Conservation (phyloP, 2,113 vertebrate genomes). For the Sporophila hypoxantha region DNA sequence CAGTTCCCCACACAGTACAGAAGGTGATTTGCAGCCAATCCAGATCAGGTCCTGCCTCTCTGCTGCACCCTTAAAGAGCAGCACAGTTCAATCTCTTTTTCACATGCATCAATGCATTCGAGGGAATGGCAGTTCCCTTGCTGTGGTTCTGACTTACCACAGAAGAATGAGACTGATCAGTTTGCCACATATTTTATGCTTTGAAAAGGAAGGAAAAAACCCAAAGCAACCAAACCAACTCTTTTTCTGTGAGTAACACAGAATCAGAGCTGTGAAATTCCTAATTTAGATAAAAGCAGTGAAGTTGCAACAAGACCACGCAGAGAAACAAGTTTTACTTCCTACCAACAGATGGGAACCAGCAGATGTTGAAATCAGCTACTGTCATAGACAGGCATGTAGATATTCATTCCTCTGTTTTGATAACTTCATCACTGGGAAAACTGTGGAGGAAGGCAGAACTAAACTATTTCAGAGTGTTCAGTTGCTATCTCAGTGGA, state of each 20-base stretch:
- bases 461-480: neutral
- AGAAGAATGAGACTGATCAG: neutral
- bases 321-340: neutral
- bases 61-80: fast-evolving
- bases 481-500: neutral
- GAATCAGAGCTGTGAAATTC: neutral
- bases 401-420: neutral
- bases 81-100: neutral
- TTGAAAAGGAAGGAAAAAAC: neutral
- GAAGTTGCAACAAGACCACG: neutral
- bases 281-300: neutral
- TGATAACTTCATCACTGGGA: constrained; percentile 6
- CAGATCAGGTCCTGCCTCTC: neutral
- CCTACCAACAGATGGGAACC: constrained; percentile 22
- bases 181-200: neutral
- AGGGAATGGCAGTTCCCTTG: neutral
- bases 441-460: neutral
- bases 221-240: neutral
- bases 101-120: neutral
- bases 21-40: neutral
- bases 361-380: constrained; percentile 12
- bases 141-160: neutral
- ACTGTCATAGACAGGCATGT: neutral
- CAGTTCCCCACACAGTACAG: neutral
- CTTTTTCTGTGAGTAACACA: neutral